A percentile compares a stretch with the other conserved stretches of the same genome.
Evolutionary conservation across 2,113 vertebrate genomes (phyloP).

Genomic region (Barnardius zonarius): DNA sequence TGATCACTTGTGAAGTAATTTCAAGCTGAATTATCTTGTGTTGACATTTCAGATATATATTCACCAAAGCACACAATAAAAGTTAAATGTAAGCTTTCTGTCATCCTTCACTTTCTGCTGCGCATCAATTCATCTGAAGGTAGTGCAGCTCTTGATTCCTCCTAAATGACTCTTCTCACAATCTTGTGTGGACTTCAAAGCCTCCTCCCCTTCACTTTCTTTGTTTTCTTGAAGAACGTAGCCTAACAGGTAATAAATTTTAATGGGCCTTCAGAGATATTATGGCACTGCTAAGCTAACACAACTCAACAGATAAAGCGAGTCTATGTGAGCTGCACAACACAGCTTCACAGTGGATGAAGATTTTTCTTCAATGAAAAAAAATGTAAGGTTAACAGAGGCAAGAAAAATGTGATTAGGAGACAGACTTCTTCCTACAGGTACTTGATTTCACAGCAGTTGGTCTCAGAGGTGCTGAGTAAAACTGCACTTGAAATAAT

Average conservation of each 20-base stretch:
- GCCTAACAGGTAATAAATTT: neutral
- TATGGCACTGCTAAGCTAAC: neutral
- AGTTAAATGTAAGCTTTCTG: neutral
- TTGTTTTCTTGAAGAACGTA: neutral
- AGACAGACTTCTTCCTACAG: slow-evolving; percentile 27
- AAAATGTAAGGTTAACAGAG: neutral
- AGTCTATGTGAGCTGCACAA: neutral
- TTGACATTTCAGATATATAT: neutral
- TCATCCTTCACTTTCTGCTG: neutral
- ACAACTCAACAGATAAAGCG: neutral
- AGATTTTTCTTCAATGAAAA: neutral
- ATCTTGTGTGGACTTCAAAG: neutral
- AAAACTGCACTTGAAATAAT: slow-evolving; percentile 60
- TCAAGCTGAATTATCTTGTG: neutral
- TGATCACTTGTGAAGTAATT: neutral
- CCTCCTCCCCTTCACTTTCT: neutral
- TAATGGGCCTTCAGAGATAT: neutral
- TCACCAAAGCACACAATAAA: neutral
- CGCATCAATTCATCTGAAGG: neutral
- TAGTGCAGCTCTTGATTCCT: neutral
- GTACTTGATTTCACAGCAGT: slow-evolving; percentile 53
- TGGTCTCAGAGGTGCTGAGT: slow-evolving; percentile 54
- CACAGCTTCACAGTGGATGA: neutral
- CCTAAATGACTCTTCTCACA: neutral
- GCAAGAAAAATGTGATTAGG: slow-evolving; percentile 19